A percentile compares a stretch with the other conserved stretches of the same genome.
phyloP scores from a whole-genome alignment of 2,797 vertebrate genomes.

The Falco rusticolus region DNA sequence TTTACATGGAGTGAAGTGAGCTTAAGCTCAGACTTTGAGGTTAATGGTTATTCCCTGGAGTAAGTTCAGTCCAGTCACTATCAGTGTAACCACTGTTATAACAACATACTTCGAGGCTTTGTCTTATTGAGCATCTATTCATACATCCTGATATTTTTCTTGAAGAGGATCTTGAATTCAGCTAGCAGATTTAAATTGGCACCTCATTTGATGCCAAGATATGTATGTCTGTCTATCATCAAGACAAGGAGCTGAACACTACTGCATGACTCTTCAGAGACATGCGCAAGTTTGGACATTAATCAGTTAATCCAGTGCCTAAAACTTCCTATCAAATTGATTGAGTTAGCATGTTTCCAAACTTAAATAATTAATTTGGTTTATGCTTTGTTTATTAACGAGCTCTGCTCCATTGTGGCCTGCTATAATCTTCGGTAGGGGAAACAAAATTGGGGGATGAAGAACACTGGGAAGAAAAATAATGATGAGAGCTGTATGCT shows the following conservation, averaged over 20 bases:
- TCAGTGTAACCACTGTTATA: neutral
- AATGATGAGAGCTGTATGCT: neutral
- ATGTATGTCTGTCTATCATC: neutral
- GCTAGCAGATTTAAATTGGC: neutral
- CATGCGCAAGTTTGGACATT: neutral
- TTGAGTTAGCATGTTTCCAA: neutral
- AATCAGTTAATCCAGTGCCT: neutral
- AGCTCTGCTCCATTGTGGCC: neutral
- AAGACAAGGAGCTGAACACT: neutral
- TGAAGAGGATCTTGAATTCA: slow-evolving; percentile 14
- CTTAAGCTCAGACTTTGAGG: neutral
- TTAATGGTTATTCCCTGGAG: neutral
- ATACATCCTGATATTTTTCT: neutral
- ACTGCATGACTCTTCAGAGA: neutral
- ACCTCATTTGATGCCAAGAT: neutral
- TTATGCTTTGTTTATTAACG: neutral
- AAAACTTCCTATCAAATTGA: neutral
- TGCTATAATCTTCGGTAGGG: neutral
- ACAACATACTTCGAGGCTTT: neutral
- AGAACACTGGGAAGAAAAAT: neutral
- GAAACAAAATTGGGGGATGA: neutral
- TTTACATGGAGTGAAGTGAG: neutral
- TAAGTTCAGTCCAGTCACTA: neutral
- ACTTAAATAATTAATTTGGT: neutral
- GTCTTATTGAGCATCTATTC: neutral